Evolutionary conservation across 2,113 vertebrate genomes (phyloP), one percentile per base, ranked within the genome.

Genomic region (Protobothrops flavoviridis): DNA sequence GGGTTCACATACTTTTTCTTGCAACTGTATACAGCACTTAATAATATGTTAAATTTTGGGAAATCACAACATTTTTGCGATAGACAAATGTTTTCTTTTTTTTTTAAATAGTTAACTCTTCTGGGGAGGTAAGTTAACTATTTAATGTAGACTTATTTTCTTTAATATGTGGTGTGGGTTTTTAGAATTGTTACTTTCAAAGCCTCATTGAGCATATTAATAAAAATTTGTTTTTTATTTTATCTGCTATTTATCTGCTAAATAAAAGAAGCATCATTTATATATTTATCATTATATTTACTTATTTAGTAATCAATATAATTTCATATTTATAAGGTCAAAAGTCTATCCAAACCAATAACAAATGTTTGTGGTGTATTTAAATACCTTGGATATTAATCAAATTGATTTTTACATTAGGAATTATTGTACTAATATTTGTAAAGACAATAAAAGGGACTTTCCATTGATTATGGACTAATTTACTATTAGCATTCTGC

Each of bases 301-400:
- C 0, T 57, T 95, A 89, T 95, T n/a, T 23, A 39, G 94, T 21
- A 91, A 23, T 69, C 39, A 55, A 0, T 88, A 3, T 90, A 89
- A 29, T 88, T 94, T 90, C 87, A 93, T 57, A 92, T 89, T 90
- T 94, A 92, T 88, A 33, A 93, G 92, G 20, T 92, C 93, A 55
- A 57, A 93, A 88, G 91, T 0, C 89, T 93, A 89, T 2, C 74
- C 90, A 95, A 94, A 91, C 64, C 48, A 91, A 29, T 95, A 93
- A 50, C 88, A 89, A 21, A 12, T 57, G 0, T 91, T 95, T 93
- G 89, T 93, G 43, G 43, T 93, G 95, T 88, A 92, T 93, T 96
- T 95, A 95, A 95, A 95, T 96, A 93, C 57, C 13, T 10, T 87
- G 17, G 57, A 53, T 95, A 81, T 95, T 95, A 96, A 93, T 88